A percentile compares a stretch with the other conserved stretches of the same genome.
phyloP scores from a whole-genome alignment of 2,113 vertebrate species.

The Lasiurus cinereus region DNA sequence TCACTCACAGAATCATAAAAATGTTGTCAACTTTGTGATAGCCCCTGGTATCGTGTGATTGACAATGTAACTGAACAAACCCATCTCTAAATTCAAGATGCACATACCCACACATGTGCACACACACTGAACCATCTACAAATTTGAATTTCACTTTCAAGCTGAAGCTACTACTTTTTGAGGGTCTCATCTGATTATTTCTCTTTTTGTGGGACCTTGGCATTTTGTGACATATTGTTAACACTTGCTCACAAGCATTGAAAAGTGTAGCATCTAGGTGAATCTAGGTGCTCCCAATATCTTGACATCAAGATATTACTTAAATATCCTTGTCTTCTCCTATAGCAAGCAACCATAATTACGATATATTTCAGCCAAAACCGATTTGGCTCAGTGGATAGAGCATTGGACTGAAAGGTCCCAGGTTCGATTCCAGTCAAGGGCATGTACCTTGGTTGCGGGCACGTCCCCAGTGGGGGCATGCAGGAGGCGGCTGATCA shows the following conservation, averaged over 20 bases:
- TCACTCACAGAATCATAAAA: slow-evolving; percentile 53
- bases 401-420: too few species aligned
- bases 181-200: slow-evolving; percentile 54
- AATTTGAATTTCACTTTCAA: not conserved
- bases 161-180: not conserved
- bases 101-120: not conserved
- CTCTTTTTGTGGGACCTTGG: not conserved
- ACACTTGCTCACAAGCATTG: not conserved
- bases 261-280: not conserved
- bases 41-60: not conserved
- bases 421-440: too few species aligned
- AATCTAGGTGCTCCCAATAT: not conserved
- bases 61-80: not conserved
- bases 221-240: slow-evolving; percentile 45
- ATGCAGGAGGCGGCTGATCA: too few species aligned
- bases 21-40: slow-evolving; percentile 18
- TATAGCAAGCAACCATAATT: not conserved
- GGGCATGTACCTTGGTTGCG: too few species aligned
- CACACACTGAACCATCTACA: not conserved
- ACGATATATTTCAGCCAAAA: not conserved
- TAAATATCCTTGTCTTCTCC: not conserved
- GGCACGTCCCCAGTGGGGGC: too few species aligned
- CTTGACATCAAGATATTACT: slow-evolving; percentile 28
- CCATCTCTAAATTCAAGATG: slow-evolving; percentile 31
- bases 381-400: too few species aligned